Conservation (phyloP, 2,113 vertebrate genomes). For the Panthera tigris region DNA sequence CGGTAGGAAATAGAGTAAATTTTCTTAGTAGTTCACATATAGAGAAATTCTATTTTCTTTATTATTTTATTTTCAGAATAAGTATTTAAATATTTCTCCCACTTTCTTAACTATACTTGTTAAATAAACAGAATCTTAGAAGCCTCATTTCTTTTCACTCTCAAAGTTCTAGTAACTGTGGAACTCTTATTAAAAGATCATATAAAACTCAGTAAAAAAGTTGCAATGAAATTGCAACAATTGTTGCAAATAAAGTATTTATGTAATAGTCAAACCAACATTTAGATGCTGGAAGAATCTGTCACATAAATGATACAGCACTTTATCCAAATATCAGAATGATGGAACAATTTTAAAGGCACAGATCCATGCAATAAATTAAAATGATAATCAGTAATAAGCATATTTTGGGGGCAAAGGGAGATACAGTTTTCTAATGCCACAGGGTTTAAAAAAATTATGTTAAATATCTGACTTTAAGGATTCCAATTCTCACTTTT, state of each 20-base stretch:
- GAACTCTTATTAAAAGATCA: constrained; percentile 23
- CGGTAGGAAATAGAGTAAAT: neutral
- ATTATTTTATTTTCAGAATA: neutral
- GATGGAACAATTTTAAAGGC: constrained; percentile 72
- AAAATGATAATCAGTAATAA: constrained; percentile 27
- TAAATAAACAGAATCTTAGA: neutral
- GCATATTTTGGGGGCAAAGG: constrained; percentile 61
- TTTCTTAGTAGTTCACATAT: neutral
- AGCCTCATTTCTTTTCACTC: neutral
- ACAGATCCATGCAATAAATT: neutral
- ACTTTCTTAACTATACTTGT: neutral
- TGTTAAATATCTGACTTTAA: constrained; percentile 73
- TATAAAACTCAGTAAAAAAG: constrained; percentile 37
- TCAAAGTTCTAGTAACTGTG: neutral
- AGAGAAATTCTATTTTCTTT: constrained; percentile 30
- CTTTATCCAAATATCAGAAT: constrained; percentile 69
- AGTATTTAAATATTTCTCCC: constrained; percentile 9
- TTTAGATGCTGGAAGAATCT: constrained; percentile 49
- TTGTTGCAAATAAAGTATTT: constrained; percentile 68
- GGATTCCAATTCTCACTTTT: constrained; percentile 77
- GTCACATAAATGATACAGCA: constrained; percentile 69
- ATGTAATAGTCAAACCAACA: constrained; percentile 54
- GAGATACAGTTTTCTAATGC: constrained; percentile 64
- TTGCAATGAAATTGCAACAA: constrained; percentile 14
- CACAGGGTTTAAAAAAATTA: constrained; percentile 64